A percentile compares a stretch with the other conserved stretches of the same genome.
Evolutionary conservation across 2,888 invertebrate species (phyloP).

Genomic region (Polymixis lichenea): DNA sequence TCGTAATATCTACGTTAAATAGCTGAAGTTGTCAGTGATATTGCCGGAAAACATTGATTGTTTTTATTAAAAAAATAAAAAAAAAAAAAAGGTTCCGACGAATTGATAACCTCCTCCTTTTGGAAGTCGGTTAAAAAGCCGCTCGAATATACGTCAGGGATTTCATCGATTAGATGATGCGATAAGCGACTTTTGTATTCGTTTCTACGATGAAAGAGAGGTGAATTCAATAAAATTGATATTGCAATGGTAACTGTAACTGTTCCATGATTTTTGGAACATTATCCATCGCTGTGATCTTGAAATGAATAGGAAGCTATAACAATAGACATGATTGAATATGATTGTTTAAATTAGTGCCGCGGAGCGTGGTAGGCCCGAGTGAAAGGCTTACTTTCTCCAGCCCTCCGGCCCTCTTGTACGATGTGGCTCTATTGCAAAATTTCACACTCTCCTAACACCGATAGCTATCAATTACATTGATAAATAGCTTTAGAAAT

Average conservation of each 20-base stretch:
- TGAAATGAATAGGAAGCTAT: constrained; percentile 65
- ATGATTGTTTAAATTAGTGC: constrained; percentile 84
- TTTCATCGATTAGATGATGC: constrained; percentile 66
- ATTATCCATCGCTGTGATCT: constrained; percentile 59
- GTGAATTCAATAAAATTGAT: constrained; percentile 44
- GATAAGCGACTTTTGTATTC: constrained; percentile 59
- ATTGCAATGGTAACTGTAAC: constrained; percentile 36
- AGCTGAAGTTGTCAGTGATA: constrained; percentile 40
- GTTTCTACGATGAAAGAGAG: constrained; percentile 50
- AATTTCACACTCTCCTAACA: constrained; percentile 86
- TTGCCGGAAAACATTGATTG: constrained; percentile 51
- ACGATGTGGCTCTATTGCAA: constrained; percentile 83
- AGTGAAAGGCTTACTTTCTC: constrained; percentile 90
- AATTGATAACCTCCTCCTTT: no score
- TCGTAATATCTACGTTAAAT: constrained; percentile 36
- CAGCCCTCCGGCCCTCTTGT: constrained; percentile 86
- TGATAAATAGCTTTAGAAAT: constrained; percentile 81
- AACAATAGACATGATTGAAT: constrained; percentile 79
- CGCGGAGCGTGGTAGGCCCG: constrained; percentile 76
- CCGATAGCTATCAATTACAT: constrained; percentile 83
- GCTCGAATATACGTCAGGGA: constrained; percentile 58
- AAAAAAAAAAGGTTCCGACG: no score
- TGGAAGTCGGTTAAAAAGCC: no score
- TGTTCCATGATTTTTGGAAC: constrained; percentile 59
- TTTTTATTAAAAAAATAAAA: no score